Evolutionary conservation across 1,140 invertebrate genomes (phyloP), one percentile per base, ranked within the genome.

Genomic region (Hestina assimilis): DNA sequence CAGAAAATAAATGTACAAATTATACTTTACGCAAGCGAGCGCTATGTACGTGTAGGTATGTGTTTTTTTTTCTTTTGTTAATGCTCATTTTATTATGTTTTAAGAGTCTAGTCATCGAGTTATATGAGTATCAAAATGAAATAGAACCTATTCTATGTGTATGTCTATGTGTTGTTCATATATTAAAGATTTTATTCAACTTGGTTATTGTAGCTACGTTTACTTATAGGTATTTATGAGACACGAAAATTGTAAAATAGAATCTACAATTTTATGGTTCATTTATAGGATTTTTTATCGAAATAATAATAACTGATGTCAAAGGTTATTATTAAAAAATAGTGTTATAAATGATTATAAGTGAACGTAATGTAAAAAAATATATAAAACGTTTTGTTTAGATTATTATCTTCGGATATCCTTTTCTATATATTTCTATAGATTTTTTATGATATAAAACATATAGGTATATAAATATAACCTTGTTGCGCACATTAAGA

Each of bases 21-120:
- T 54, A 52, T 62, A 38, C 52, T 41, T 56, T 52, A 52, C 40
- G 14, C 14, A 3, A 19, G 63, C 60, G 66, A 54, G 63, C 59
- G 53, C 57, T 53, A n/a, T 63, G 63, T 35, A 28, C 17, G 47
- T 33, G 26, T 50, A 57, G 43, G 40, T 19, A 75, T 51, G 64
- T 73, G 66, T 73, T 68, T 78, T 70, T 73, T 76, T 74, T 73
- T 70, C 58, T 82, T 80, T 80, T 84, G 78, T 85, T 83, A 87
- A 87, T 87, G 83, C 83, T 87, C 83, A 87, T 79, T 78, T 80
- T 76, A 73, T 81, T 83, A 76, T 70, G 72, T 84, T 87, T 79
- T 85, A 87, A 83, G 77, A 85, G 76, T 87, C 84, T 87, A 87
- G 84, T 87, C 84, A 87, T 79, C 78, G 75, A 78, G 72, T 82